Conservation (phyloP, 2,797 vertebrate species). For the Periophthalmus magnuspinnatus region DNA sequence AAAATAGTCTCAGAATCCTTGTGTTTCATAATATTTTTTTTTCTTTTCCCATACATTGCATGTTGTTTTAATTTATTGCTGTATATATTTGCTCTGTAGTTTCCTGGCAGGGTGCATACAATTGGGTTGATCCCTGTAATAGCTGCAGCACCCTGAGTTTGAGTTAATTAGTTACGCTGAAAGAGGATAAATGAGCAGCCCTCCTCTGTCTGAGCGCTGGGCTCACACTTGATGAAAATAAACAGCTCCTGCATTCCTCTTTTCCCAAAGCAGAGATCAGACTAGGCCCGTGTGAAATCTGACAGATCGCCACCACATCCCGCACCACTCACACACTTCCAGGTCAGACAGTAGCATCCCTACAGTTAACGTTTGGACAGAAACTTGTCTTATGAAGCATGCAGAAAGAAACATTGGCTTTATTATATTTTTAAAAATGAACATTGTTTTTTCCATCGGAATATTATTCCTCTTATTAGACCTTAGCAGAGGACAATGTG, state of each 20-base stretch:
- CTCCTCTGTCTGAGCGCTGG: constrained; percentile 4
- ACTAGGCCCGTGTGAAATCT: constrained; percentile 14
- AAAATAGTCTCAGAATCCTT: too few species aligned
- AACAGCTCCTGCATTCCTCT: constrained; percentile 47
- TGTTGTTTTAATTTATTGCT: neutral
- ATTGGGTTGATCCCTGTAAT: neutral
- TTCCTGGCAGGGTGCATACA: neutral
- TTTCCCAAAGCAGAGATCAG: constrained; percentile 38
- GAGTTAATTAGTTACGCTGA: constrained; percentile 12
- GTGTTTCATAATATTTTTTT: too few species aligned
- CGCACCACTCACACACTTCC: constrained; percentile 2
- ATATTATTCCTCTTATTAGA: too few species aligned
- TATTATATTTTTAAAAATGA: too few species aligned
- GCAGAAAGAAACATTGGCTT: neutral
- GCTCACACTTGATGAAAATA: constrained; percentile 30
- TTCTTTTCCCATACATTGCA: neutral
- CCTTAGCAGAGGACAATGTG: too few species aligned
- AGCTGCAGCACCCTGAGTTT: neutral
- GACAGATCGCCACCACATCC: constrained; percentile 12
- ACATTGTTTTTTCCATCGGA: too few species aligned
- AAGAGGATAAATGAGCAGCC: neutral
- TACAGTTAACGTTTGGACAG: neutral
- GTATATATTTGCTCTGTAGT: neutral
- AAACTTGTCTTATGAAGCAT: neutral
- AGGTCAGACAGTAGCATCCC: constrained; percentile 5